These are phyloP conservation scores for Hetaerina titia DNA, from an alignment of 2,888 invertebrate genomes.

Conservation along the genomic window DNA sequence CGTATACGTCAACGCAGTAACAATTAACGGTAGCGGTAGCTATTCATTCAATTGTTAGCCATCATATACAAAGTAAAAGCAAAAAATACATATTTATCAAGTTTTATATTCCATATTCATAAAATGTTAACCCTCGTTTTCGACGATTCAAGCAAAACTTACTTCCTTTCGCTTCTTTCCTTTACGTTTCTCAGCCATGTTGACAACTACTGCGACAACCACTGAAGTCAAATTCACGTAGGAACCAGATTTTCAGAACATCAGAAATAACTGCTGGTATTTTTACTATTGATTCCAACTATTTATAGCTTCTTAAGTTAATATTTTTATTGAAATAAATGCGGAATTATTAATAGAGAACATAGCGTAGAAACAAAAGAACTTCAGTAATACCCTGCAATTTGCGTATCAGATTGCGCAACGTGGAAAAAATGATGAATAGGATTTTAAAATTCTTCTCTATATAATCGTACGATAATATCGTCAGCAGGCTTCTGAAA, in stretches of 20 bases:
- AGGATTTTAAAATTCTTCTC: too few species aligned
- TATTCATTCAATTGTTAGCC: neutral
- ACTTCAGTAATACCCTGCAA: neutral
- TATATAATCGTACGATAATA: too few species aligned
- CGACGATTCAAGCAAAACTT: conserved; percentile 73
- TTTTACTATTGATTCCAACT: neutral
- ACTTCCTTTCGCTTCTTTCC: conserved; percentile 83
- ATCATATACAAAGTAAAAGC: neutral
- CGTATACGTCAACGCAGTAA: conserved; percentile 70
- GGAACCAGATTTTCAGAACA: too few species aligned
- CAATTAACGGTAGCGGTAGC: conserved; percentile 12
- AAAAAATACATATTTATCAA: neutral
- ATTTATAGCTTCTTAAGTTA: neutral
- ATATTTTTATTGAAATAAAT: neutral
- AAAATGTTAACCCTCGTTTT: neutral
- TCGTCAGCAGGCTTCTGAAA: too few species aligned
- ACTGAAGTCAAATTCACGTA: neutral
- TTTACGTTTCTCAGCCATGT: conserved; percentile 84
- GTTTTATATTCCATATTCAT: neutral
- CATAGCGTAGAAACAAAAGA: neutral
- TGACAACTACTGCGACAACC: conserved; percentile 70
- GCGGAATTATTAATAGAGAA: neutral
- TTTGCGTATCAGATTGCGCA: neutral
- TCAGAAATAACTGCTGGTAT: neutral
- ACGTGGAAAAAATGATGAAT: neutral